Evolutionary conservation across 37 sponge, comb jelly and placozoan genomes (phyloP).

Genomic region (Oscarella lobularis): DNA sequence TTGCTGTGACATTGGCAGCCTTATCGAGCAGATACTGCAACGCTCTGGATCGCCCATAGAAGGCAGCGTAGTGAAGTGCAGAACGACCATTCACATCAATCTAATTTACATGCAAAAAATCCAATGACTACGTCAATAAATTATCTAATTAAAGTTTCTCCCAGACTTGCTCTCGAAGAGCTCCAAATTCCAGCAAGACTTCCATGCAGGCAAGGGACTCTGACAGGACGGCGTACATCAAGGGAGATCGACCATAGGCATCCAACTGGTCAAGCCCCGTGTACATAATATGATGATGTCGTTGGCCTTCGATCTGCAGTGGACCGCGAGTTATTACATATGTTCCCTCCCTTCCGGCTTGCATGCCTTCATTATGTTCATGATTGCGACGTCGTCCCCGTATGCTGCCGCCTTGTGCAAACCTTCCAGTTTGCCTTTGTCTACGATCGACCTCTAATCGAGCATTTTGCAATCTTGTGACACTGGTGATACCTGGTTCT

Average conservation of each 20-base stretch:
- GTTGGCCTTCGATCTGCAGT: conserved; percentile 4
- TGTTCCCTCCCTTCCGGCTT: no score
- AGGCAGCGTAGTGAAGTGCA: conserved; percentile 86
- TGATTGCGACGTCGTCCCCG: conserved; percentile 40
- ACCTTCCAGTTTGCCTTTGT: conserved; percentile 22
- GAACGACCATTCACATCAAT: conserved; percentile 57
- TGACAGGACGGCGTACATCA: conserved; percentile 77
- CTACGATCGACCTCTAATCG: no score
- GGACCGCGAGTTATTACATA: no score
- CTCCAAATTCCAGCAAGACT: conserved; percentile 55
- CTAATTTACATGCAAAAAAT: conserved; percentile 2
- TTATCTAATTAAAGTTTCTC: background rate
- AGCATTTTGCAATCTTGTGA: no score
- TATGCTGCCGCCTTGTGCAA: conserved; percentile 54
- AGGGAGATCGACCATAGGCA: conserved; percentile 53
- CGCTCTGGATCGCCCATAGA: conserved; percentile 60
- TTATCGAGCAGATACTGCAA: conserved; percentile 68
- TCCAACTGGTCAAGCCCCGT: conserved; percentile 45
- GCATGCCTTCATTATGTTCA: conserved; percentile 35
- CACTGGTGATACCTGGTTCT: no score
- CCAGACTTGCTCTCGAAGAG: conserved; percentile 49
- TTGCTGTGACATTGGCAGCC: conserved; percentile 62
- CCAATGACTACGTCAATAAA: background rate
- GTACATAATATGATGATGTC: background rate
- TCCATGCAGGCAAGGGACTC: conserved; percentile 59